Evolutionary conservation across 2,888 invertebrate genomes (phyloP), one percentile per base, ranked within the genome.

Genomic region (Pachymerium ferrugineum): DNA sequence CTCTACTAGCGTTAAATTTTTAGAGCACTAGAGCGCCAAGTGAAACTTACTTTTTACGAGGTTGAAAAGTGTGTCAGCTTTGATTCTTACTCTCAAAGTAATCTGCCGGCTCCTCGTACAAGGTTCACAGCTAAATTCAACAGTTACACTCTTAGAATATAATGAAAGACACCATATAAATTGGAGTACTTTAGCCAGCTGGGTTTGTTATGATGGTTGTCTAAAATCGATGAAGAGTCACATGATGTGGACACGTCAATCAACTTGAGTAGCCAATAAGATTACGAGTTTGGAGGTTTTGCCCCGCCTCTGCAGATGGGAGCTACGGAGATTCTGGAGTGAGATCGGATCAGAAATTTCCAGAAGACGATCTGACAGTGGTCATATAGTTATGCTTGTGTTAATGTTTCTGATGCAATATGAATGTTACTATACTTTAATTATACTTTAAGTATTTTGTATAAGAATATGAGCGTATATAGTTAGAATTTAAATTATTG

Each of bases 231-330:
- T 68, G 28, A 14, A 68, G 16, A 68, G 31, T 68, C 70, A 70
- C 70, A 70, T 70, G 70, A 70, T 70, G 31, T 35, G n/a, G 12
- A 33, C n/a, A 31, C 31, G 35, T 70, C 70, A 35, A 16, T 70
- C 70, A 70, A 6, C 31, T 16, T 3, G 12, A 31, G 25, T 62
- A 14, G 47, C 73, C 16, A 33, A 73, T 35, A 14, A 33, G 35
- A 62, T 14, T 29, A 10, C 22, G 30, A 31, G 14, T 25, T 31
- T 31, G n/a, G n/a, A 12, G 22, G 14, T 30, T 28, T 29, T 8
- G 73, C n/a, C 73, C 73, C 28, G 73, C 73, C 73, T 73, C 25
- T 73, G 73, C 73, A 33, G 73, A 62, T 54, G 67, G n/a, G 12
- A 1, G n/a, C 12, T 73, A 3, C 25, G 31, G 73, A 73, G 73